Base-by-base conservation (phyloP, 64 coral and sea anemone species). In the Stichodactyla helianthus region DNA sequence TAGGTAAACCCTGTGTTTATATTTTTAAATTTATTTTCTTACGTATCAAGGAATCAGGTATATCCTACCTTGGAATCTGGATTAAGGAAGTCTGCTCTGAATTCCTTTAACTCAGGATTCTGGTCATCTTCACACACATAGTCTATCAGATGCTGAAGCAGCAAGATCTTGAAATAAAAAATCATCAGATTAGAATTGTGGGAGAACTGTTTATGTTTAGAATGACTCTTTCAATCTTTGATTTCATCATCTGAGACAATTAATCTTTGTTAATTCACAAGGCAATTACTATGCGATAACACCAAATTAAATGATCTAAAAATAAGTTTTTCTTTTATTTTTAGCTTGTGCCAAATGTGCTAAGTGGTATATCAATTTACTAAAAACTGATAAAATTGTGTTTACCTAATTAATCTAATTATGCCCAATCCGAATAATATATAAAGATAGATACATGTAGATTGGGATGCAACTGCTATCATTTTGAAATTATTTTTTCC, bases 71-170 rank as follows among this genome's bases (percentile, higher is more conserved):
- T 31, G 26, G 68, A 74, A 31, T 82, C 31, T 5, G 84, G 84
- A 87, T 91, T 87, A 53, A 87, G 78, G 62, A 91, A 91, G 54
- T 91, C 62, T 15, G 60, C 70, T 28, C 9, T 56, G 79, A 87
- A 91, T 44, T 91, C 90, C 74, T 91, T 91, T 52, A 91, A 31
- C 53, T 91, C 84, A n/a, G 50, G 44, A 52, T 5, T 52, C 64
- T 85, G 27, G 52, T 91, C 85, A 70, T 91, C 77, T 7, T 86
- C 79, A 27, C 84, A 62, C 16, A 91, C 22, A 76, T 71, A 91
- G 27, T 87, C 77, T 55, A 91, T 82, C 51, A 91, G 53, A 20
- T 82, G 59, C 55, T 91, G 79, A 20, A 91, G 79, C 16, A 91
- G 85, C 23, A 91, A 87, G 13, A 91, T 59, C 90, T 91, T 53